phyloP scores from a whole-genome alignment of 2,888 invertebrate genomes.

The Caenorhabditis drosophilae region DNA sequence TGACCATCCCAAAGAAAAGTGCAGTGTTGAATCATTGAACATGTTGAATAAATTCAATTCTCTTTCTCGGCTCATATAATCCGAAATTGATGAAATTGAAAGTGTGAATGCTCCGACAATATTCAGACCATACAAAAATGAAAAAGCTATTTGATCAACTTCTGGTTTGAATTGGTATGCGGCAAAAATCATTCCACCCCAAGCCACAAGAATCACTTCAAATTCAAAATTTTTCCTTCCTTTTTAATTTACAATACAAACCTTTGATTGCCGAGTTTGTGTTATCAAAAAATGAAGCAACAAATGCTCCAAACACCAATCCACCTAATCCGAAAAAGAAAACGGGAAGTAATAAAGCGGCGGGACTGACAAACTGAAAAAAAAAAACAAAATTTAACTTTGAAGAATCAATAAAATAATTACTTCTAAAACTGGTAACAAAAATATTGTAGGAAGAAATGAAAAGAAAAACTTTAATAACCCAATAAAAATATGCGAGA shows the following conservation, averaged over 20 bases:
- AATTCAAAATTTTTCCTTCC: neutral
- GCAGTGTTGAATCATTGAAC: conserved; percentile 38
- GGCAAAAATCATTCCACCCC: conserved; percentile 28
- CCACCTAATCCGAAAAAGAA: conserved; percentile 47
- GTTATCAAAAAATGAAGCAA: conserved; percentile 42
- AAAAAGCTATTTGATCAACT: conserved; percentile 26
- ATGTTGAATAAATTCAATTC: conserved; percentile 28
- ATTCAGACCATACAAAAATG: conserved; percentile 28
- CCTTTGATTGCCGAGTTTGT: conserved; percentile 46
- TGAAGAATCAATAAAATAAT: too few species aligned
- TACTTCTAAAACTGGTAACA: conserved; percentile 16
- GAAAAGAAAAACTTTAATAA: conserved; percentile 59
- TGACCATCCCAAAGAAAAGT: conserved; percentile 56
- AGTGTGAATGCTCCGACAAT: conserved; percentile 36
- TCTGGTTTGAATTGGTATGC: conserved; percentile 27
- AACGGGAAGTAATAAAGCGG: conserved; percentile 36
- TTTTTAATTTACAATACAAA: too few species aligned
- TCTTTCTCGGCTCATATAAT: conserved; percentile 49
- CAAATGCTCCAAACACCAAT: conserved; percentile 40
- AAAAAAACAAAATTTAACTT: neutral
- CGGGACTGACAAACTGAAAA: conserved; percentile 35
- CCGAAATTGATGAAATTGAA: conserved; percentile 42
- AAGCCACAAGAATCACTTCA: conserved; percentile 31
- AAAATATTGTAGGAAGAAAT: conserved; percentile 41
- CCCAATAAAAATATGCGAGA: conserved; percentile 57